Evolutionary conservation across 2,888 invertebrate genomes (phyloP).

Genomic region (Drosophila vallismaia): DNA sequence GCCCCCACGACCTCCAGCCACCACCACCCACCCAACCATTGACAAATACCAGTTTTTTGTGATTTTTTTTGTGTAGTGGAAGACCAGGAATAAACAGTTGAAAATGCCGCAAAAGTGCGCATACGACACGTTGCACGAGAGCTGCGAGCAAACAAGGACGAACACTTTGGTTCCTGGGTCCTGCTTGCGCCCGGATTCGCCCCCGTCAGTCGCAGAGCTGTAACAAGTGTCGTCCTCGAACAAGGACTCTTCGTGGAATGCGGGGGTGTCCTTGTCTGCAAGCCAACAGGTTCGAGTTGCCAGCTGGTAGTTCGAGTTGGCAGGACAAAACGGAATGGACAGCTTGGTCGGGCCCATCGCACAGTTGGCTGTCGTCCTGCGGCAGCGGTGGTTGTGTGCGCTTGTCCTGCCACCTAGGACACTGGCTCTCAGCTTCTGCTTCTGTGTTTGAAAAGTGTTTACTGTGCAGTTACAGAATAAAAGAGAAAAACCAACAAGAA

Average conservation of each 20-base stretch:
- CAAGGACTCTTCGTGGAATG: conserved; percentile 37
- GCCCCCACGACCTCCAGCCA: neutral
- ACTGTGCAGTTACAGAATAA: conserved; percentile 21
- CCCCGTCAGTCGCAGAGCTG: conserved; percentile 39
- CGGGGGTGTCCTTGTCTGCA: conserved; percentile 22
- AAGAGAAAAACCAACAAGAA: conserved; percentile 13
- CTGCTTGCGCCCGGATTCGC: neutral
- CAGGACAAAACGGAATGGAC: conserved; percentile 36
- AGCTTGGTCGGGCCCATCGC: conserved; percentile 55
- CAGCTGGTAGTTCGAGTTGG: conserved; percentile 43
- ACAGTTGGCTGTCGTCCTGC: conserved; percentile 76
- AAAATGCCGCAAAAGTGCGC: conserved; percentile 70
- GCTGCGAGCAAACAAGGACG: conserved; percentile 42
- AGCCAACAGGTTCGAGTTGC: conserved; percentile 51
- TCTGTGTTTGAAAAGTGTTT: conserved; percentile 32
- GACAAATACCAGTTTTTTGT: conserved; percentile 1
- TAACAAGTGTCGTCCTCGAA: conserved; percentile 72
- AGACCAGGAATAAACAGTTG: conserved; percentile 45
- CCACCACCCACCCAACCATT: neutral
- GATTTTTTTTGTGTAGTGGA: conserved; percentile 5
- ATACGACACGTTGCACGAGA: conserved; percentile 71
- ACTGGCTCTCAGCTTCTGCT: conserved; percentile 29
- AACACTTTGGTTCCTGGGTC: conserved; percentile 23
- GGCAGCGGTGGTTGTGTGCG: conserved; percentile 75
- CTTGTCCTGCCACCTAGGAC: conserved; percentile 44